A percentile compares a stretch with the other conserved stretches of the same genome.
These are phyloP conservation scores for Pedetes capensis DNA, from an alignment of 2,113 vertebrate species.

Conservation along the genomic window DNA sequence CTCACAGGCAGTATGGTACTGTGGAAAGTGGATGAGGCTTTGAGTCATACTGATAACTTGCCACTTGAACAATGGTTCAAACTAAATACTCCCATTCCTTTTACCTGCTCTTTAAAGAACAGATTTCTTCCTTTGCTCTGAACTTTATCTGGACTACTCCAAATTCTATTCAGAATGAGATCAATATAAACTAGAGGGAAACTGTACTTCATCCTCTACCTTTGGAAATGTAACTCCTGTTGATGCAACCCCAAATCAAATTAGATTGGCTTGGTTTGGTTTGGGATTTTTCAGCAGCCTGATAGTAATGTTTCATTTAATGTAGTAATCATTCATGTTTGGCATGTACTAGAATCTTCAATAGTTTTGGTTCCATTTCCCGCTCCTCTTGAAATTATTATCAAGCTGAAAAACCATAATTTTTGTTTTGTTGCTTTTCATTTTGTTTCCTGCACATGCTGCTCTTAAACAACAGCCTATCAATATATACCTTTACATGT, in stretches of 20 bases:
- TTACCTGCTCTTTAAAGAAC: slow-evolving; percentile 13
- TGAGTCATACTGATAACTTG: neutral
- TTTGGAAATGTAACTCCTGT: neutral
- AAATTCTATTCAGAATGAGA: neutral
- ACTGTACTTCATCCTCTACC: neutral
- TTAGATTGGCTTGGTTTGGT: neutral
- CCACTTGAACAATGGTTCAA: no score
- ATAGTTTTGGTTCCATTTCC: neutral
- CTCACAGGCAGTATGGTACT: neutral
- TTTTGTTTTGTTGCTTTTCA: neutral
- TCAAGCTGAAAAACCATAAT: neutral
- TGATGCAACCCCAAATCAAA: neutral
- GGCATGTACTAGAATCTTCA: neutral
- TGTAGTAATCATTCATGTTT: neutral
- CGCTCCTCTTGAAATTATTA: neutral
- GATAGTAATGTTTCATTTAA: neutral
- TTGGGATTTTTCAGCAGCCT: neutral
- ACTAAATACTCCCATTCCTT: no score
- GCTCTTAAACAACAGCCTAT: neutral
- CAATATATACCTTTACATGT: neutral
- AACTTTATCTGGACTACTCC: neutral
- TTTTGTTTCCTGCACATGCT: neutral
- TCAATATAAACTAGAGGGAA: neutral
- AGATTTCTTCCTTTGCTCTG: neutral
- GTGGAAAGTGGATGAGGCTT: neutral